Conservation (phyloP, 2,797 vertebrate species). For the Gymnothorax reevesii region DNA sequence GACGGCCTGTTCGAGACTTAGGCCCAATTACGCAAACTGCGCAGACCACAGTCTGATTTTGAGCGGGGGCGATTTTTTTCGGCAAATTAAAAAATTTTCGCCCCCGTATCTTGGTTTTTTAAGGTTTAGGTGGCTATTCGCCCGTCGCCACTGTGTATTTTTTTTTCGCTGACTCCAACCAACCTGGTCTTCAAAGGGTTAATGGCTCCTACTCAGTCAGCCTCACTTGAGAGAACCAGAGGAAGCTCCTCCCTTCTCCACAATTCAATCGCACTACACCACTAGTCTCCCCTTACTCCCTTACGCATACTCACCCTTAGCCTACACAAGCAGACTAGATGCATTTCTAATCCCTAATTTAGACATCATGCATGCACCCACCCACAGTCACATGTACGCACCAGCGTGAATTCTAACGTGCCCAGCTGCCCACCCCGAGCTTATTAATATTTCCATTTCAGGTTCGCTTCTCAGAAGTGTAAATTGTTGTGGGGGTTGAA, state of each 20-base stretch:
- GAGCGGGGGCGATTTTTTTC: no score
- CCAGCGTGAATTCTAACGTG: not conserved
- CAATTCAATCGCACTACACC: no score
- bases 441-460: constrained; percentile 32
- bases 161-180: no score
- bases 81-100: no score
- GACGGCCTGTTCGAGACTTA: no score
- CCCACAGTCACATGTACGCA: not conserved
- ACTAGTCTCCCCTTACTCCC: not conserved
- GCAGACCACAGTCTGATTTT: no score
- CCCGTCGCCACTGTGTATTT: no score
- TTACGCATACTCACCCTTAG: not conserved
- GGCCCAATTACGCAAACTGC: no score
- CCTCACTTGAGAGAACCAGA: not conserved
- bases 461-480: constrained; percentile 15
- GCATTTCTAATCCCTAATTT: not conserved
- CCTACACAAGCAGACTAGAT: not conserved
- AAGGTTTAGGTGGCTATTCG: no score
- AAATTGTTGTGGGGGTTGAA: constrained; percentile 23
- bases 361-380: not conserved
- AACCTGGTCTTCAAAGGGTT: no score
- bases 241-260: not conserved
- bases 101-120: no score
- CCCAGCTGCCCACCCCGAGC: constrained; percentile 21
- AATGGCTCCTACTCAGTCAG: not conserved